Evolutionary conservation across 1,140 invertebrate species (phyloP).

Genomic region (Maniola jurtina): DNA sequence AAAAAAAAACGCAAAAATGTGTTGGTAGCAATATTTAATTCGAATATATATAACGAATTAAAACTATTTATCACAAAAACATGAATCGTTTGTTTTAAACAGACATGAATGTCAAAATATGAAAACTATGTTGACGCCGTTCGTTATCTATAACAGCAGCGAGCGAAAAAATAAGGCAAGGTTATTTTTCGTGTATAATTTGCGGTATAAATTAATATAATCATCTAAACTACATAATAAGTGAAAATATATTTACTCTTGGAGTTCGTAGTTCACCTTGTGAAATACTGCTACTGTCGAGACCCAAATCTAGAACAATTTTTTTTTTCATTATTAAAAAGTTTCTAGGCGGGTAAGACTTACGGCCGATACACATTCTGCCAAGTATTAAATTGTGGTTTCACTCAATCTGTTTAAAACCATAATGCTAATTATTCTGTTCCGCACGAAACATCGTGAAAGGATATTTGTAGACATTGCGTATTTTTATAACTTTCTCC

Average conservation of each 20-base stretch:
- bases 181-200: conserved; percentile 40
- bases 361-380: too few relatives aligned
- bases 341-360: too few relatives aligned
- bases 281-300: background rate
- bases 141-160: conserved; percentile 68
- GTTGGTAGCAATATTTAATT: conserved; percentile 59
- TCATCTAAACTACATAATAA: conserved; percentile 43
- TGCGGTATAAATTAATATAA: conserved; percentile 53
- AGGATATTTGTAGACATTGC: too few relatives aligned
- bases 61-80: conserved; percentile 60
- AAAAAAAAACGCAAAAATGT: conserved; percentile 18
- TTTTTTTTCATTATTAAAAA: background rate
- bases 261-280: conserved; percentile 38
- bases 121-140: conserved; percentile 49
- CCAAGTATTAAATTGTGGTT: too few relatives aligned
- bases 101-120: conserved; percentile 54
- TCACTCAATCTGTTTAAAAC: too few relatives aligned
- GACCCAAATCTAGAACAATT: conserved; percentile 49
- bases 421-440: too few relatives aligned
- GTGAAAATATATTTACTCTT: conserved; percentile 59
- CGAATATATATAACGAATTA: conserved; percentile 42
- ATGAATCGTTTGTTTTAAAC: conserved; percentile 55
- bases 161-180: conserved; percentile 47
- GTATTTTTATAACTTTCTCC: too few relatives aligned
- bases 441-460: too few relatives aligned